Base-by-base conservation (phyloP, 2,797 vertebrate genomes). In the Arrhamphus sclerolepis region DNA sequence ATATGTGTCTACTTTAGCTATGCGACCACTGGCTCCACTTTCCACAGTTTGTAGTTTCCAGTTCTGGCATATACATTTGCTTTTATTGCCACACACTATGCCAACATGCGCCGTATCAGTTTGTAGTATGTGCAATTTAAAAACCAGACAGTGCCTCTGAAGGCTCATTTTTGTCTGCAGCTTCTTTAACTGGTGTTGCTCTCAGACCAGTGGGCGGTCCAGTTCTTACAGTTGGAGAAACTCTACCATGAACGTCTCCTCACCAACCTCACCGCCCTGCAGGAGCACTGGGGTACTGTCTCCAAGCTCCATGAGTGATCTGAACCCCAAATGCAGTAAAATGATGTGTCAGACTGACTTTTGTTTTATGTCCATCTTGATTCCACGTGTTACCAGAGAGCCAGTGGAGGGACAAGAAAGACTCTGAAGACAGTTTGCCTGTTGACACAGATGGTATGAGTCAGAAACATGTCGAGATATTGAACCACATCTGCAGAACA, bases 241-340 rank as follows among this genome's bases (percentile, higher is more conserved):
- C 73, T 97, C 5, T 99, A 98, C 82, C 96, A 98, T n/a, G 92
- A 98, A 62, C 94, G 95, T 19, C 85, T 99, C 70, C 94, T 99
- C 46, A 92, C 93, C 78, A 99, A 99, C 89, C 93, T 99, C 46
- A 88, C 92, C 42, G 85, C 90, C 65, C 92, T 98, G 85, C 95
- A 98, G 84, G 93, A 96, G 11, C 92, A 94, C 65, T 98, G 96
- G 96, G 96, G 97, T 99, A 89, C 66, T 76, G 68, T 22, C 53
- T 52, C 6, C 18, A 4, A 26, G 24, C 24, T 26, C 6, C 24
- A 26, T 6, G 24, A 26, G 24, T 6, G 24, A 26, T 26, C 24
- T 26, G 16, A 42, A 7, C 22, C 22, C 18, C 40, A 1, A 40
- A 40, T 13, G 5, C 5, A 43, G 0, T 20, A 10, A 16, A 13